These are phyloP conservation scores for Cephalopholis sonnerati DNA, from an alignment of 2,113 vertebrate genomes.

Conservation along the genomic window DNA sequence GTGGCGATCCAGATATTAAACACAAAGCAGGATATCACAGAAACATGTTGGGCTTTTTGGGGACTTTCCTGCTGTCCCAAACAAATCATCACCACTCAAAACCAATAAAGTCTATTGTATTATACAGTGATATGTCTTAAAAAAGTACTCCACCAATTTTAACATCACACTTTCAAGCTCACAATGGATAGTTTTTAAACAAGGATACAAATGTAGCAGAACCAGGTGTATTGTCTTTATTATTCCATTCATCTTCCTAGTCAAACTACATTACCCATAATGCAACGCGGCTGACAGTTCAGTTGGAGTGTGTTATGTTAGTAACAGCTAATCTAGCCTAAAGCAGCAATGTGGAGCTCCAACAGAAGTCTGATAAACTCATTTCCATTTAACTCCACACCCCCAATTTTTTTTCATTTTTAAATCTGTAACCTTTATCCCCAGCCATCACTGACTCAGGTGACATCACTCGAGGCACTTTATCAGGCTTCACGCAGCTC, in stretches of 20 bases:
- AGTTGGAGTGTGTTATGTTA: background rate
- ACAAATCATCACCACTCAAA: slow-evolving; percentile 16
- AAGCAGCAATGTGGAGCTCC: background rate
- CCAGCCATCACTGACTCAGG: background rate
- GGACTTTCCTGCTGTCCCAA: slow-evolving; percentile 1
- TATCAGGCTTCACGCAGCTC: background rate
- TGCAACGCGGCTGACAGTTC: background rate
- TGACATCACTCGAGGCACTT: background rate
- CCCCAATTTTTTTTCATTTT: too few species aligned
- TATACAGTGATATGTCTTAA: background rate
- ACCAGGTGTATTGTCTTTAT: background rate
- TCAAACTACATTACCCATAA: background rate
- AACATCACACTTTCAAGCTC: background rate
- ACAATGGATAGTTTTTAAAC: background rate
- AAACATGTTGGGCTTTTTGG: background rate
- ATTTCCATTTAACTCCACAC: too few species aligned
- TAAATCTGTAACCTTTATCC: background rate
- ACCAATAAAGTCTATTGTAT: background rate
- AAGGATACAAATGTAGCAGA: background rate
- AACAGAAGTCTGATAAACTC: too few species aligned
- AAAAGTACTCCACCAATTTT: background rate
- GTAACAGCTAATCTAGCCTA: background rate
- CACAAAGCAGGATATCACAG: background rate
- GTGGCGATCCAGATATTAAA: background rate
- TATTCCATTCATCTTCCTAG: background rate